Percentiles rank a stretch among this genome's conserved stretches.
Evolutionary conservation across 2,888 invertebrate species (phyloP).

Genomic region (Ariolimax columbianus): DNA sequence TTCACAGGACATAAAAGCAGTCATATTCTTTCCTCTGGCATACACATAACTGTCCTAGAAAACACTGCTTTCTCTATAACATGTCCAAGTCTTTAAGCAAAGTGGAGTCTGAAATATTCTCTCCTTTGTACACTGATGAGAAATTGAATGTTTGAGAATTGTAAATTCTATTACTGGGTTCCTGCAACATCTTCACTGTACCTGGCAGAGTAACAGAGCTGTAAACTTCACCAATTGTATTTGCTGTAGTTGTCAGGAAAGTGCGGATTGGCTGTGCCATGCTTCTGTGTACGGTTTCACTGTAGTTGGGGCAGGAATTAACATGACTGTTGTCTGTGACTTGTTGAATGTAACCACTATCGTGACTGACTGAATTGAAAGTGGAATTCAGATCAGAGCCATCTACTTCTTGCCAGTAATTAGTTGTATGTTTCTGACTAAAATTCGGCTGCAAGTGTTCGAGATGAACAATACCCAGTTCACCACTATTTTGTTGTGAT

Average conservation of each 20-base stretch:
- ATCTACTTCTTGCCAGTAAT: not conserved
- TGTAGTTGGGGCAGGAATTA: not conserved
- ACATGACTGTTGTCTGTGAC: not conserved
- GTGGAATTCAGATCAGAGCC: not conserved
- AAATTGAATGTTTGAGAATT: not conserved
- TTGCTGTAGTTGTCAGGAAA: not conserved
- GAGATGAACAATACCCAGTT: not conserved
- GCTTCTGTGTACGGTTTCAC: not conserved
- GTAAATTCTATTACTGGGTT: not conserved
- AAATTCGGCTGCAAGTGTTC: not conserved
- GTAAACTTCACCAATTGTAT: not conserved
- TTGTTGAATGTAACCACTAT: not conserved
- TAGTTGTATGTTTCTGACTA: not conserved
- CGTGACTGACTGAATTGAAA: not conserved
- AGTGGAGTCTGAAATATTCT: not conserved
- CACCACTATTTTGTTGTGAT: not conserved
- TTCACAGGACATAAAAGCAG: too few species aligned
- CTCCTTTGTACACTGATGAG: conserved; percentile 2
- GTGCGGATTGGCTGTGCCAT: not conserved
- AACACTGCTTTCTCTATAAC: not conserved
- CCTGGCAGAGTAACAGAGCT: too few species aligned
- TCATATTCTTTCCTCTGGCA: too few species aligned
- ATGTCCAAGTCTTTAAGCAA: not conserved
- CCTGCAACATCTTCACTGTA: not conserved
- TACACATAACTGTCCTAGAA: too few species aligned